Conservation (phyloP, 2,797 vertebrate genomes). For the Sebastolobus alascanus region DNA sequence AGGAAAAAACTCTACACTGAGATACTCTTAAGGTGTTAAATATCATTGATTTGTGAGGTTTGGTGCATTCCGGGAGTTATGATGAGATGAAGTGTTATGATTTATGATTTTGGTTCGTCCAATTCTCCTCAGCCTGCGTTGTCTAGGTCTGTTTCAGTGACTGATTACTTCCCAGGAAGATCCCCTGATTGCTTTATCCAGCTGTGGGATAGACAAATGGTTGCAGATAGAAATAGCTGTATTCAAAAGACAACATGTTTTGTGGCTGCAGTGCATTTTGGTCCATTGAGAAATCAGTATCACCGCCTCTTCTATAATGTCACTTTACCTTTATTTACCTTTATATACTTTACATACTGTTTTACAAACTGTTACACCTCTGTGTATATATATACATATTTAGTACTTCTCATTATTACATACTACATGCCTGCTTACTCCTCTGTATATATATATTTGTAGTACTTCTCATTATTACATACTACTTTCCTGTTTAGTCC, state of each 20-base stretch:
- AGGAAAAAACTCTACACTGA: not conserved
- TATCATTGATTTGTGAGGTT: not conserved
- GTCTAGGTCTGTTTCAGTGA: constrained; percentile 1
- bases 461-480: too few relatives aligned
- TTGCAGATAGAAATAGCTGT: not conserved
- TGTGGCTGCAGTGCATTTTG: not conserved
- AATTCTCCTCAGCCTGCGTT: not conserved
- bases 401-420: too few relatives aligned
- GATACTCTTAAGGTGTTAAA: not conserved
- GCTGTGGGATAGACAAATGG: not conserved
- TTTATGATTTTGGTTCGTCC: not conserved
- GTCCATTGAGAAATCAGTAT: not conserved
- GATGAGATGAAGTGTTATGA: not conserved
- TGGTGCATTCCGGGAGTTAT: constrained; percentile 7
- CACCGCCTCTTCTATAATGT: not conserved
- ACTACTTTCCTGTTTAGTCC: too few relatives aligned
- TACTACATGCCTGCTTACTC: too few relatives aligned
- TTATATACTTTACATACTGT: too few relatives aligned
- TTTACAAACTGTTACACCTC: too few relatives aligned
- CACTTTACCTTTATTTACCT: too few relatives aligned
- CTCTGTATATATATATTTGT: too few relatives aligned
- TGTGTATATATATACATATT: too few relatives aligned
- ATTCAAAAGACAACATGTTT: not conserved
- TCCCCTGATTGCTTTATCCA: not conserved
- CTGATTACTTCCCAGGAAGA: not conserved